phyloP scores from a whole-genome alignment of 1,140 invertebrate genomes.

The Agrilus planipennis region DNA sequence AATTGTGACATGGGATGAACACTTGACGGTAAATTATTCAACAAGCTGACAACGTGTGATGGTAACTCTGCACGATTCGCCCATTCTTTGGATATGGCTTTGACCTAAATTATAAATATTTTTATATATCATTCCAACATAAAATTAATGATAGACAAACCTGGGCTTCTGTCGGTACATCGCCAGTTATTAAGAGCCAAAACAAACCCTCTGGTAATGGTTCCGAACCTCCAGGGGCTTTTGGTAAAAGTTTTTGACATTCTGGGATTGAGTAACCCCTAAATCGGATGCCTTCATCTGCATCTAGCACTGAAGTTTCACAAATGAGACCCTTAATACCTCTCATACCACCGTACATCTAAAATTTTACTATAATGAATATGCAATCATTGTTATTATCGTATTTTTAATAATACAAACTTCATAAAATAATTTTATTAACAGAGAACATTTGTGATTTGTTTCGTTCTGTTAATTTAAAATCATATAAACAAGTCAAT shows the following conservation, averaged over 20 bases:
- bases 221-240: constrained; percentile 62
- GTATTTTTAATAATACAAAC: too few relatives aligned
- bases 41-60: constrained; percentile 74
- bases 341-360: constrained; percentile 90
- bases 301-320: constrained; percentile 80
- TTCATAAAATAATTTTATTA: too few relatives aligned
- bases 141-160: constrained; percentile 24
- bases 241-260: constrained; percentile 77
- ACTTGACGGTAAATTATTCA: constrained; percentile 74
- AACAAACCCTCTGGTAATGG: constrained; percentile 83
- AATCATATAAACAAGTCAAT: too few relatives aligned
- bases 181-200: constrained; percentile 78
- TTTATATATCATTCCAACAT: neutral
- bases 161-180: constrained; percentile 67
- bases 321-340: constrained; percentile 81
- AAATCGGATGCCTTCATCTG: constrained; percentile 84
- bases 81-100: constrained; percentile 73
- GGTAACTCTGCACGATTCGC: constrained; percentile 70
- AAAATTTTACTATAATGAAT: too few relatives aligned
- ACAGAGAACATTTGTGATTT: too few relatives aligned
- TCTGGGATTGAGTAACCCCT: constrained; percentile 84
- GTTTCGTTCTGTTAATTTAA: too few relatives aligned
- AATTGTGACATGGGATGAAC: constrained; percentile 87
- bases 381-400: too few relatives aligned
- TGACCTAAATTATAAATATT: constrained; percentile 34